A percentile compares a stretch with the other conserved stretches of the same genome.
Evolutionary conservation across 2,797 vertebrate species (phyloP).

Genomic region (Acrossocheilus fasciatus): DNA sequence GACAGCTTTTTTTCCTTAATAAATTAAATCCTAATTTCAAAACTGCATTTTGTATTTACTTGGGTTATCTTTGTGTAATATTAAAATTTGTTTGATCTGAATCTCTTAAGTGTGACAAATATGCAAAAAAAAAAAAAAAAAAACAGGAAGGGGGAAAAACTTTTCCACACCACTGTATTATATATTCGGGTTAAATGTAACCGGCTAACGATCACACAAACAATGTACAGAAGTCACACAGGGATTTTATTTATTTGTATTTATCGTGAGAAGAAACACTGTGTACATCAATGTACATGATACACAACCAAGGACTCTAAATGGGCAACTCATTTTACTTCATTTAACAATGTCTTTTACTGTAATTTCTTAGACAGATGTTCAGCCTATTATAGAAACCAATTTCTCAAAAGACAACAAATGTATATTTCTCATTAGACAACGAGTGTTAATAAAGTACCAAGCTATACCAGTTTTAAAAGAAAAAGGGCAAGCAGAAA

Average conservation of each 20-base stretch:
- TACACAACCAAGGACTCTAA: not conserved
- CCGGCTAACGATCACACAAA: not conserved
- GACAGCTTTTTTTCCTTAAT: no score
- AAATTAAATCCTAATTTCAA: no score
- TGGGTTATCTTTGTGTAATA: no score
- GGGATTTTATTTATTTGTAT: not conserved
- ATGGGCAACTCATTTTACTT: constrained; percentile 1
- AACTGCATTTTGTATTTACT: no score
- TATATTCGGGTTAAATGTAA: not conserved
- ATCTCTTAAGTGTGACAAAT: no score
- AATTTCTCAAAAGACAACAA: not conserved
- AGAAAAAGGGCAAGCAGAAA: constrained; percentile 5
- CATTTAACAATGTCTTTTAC: not conserved
- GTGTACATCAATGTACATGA: not conserved
- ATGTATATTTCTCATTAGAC: constrained; percentile 16
- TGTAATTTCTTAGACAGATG: not conserved
- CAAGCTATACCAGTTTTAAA: not conserved
- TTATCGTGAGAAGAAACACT: not conserved
- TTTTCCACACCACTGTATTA: not conserved
- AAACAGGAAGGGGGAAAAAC: no score
- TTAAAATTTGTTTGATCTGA: no score
- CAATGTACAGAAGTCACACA: not conserved
- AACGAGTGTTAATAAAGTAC: not conserved
- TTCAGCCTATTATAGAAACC: constrained; percentile 9
- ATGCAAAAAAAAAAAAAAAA: no score